Base-by-base conservation (phyloP, 2,888 invertebrate species). In the Branchellion lobata region DNA sequence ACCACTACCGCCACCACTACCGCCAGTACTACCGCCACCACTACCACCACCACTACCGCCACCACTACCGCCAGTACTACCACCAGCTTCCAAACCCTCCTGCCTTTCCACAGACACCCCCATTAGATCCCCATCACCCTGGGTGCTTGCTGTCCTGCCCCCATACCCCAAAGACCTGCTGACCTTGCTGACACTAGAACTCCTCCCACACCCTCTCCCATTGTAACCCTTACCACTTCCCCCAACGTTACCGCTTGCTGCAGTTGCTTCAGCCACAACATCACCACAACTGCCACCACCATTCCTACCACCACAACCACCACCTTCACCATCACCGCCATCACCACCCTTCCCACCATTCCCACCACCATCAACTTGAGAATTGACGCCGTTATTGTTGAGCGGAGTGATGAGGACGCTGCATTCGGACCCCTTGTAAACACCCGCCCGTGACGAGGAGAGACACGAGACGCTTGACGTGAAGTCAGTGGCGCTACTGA, bases 401-500 rank as follows among this genome's bases (percentile, higher is more conserved):
- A 57, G 11, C 3, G 61, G 61, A 11, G 87, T 88, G 76, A 88
- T 88, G 51, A 88, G 85, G 77, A 88, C 87, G 83, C 87, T 87
- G 82, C 88, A 88, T 82, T 88, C 88, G 0, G 88, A 88, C 2
- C 88, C 88, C 82, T 87, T 86, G 82, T 88, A 88, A 3, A 87
- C 86, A 24, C 71, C 80, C 14, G 68, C 77, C 21, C 40, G 71
- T 24, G 71, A 81, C 34, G 79, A 71, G 27, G 77, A 77, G 24
- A 76, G n/a, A 34, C 75, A 81, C n/a, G 81, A 81, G 57, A 77
- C 81, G 8, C 87, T 88, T 75, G 88, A 88, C 51, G 88, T 85
- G 79, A 88, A 87, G 83, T 87, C 87, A 82, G 87, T 87, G 82
- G 88, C 88, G 0, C 88, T 87, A 11, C 88, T 88, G 81, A 87